These are phyloP conservation scores for Lamellibrachia luymesi DNA, from an alignment of 1,140 invertebrate species.

Conservation along the genomic window DNA sequence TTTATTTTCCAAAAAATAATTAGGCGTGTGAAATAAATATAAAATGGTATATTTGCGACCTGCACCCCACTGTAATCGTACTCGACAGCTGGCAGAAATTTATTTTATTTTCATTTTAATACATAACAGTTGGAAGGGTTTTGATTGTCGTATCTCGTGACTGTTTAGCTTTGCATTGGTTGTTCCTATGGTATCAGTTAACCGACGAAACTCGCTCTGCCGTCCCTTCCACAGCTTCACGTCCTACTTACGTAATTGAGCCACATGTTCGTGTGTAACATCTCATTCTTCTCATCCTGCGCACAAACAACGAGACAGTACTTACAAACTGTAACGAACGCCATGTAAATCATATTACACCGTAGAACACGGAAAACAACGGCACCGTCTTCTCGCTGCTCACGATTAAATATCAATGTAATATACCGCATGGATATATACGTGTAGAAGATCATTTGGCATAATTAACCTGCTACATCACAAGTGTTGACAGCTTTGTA, in stretches of 20 bases:
- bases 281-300: conserved; percentile 84
- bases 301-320: conserved; percentile 24
- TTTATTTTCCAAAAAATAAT: too few species aligned
- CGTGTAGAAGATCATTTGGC: too few species aligned
- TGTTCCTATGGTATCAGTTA: too few species aligned
- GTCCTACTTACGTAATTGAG: conserved; percentile 82
- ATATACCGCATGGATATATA: not conserved
- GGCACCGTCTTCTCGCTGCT: not conserved
- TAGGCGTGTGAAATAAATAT: too few species aligned
- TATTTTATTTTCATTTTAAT: too few species aligned
- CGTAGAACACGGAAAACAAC: not conserved
- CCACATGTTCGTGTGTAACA: conserved; percentile 94
- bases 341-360: not conserved
- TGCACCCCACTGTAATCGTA: too few species aligned
- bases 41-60: too few species aligned
- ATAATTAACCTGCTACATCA: not conserved
- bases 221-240: not conserved
- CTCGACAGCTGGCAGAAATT: too few species aligned
- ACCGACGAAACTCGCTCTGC: too few species aligned
- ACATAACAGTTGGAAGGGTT: too few species aligned
- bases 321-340: not conserved
- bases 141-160: too few species aligned
- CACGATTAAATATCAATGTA: not conserved
- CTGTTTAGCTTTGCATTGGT: too few species aligned
- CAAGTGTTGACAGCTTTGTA: not conserved